Percentiles rank a stretch among this genome's conserved stretches.
These are phyloP conservation scores for Procambarus clarkii DNA, from an alignment of 1,140 invertebrate species.

Conservation along the genomic window DNA sequence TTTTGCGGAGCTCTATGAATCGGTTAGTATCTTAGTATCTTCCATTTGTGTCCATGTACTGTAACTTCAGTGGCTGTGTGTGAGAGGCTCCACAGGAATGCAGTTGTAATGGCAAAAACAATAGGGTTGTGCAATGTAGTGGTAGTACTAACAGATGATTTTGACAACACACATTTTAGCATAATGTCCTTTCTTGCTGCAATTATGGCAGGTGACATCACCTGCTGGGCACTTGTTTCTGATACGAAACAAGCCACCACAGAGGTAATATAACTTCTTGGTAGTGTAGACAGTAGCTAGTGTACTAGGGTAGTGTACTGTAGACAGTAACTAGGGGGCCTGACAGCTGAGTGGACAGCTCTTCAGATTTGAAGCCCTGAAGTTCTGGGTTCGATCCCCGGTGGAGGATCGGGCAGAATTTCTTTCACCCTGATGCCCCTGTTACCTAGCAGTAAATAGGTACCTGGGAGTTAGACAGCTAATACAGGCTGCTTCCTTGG, in stretches of 20 bases:
- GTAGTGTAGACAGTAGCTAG: constrained; percentile 6
- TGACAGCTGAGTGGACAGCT: too few relatives aligned
- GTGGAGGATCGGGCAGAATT: too few relatives aligned
- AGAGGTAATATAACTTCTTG: constrained; percentile 20
- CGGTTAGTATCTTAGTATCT: not conserved
- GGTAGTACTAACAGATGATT: not conserved
- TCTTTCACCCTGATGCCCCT: too few relatives aligned
- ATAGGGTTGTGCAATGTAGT: not conserved
- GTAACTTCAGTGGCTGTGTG: not conserved
- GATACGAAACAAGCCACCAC: not conserved
- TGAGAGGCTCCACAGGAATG: not conserved
- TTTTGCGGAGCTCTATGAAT: constrained; percentile 11
- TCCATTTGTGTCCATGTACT: not conserved
- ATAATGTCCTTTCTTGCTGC: constrained; percentile 33
- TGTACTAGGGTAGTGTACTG: not conserved
- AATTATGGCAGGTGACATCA: constrained; percentile 18
- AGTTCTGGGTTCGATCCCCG: too few relatives aligned
- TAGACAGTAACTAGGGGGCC: too few relatives aligned
- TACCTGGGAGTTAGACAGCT: too few relatives aligned
- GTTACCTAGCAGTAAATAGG: too few relatives aligned
- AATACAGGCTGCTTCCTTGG: too few relatives aligned
- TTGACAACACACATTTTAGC: not conserved
- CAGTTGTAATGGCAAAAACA: not conserved
- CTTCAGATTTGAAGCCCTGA: too few relatives aligned
- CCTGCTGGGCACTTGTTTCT: constrained; percentile 14